A percentile compares a stretch with the other conserved stretches of the same genome.
Evolutionary conservation across 2,113 vertebrate genomes (phyloP).

Genomic region (Chlamydotis undulata): DNA sequence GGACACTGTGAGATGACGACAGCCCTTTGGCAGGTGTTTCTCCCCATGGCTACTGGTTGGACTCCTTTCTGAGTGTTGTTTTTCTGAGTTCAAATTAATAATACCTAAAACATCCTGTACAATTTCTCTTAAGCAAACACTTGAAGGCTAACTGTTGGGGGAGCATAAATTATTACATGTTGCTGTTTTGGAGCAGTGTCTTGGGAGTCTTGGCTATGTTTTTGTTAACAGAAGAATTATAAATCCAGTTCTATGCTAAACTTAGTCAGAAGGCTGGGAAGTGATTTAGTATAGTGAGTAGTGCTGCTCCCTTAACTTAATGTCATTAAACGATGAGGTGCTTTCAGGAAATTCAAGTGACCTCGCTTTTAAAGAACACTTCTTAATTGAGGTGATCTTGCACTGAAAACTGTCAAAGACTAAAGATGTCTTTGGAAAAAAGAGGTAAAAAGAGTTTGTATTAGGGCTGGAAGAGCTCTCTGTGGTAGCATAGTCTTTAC

Average conservation of each 20-base stretch:
- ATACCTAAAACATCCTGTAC: background rate
- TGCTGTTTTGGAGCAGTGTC: background rate
- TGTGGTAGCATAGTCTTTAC: background rate
- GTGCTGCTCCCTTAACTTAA: background rate
- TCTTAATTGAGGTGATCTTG: background rate
- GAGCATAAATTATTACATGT: background rate
- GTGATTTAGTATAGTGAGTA: background rate
- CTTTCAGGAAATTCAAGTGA: background rate
- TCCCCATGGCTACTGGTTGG: background rate
- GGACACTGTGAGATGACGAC: background rate
- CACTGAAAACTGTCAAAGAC: background rate
- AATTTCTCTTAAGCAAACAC: background rate
- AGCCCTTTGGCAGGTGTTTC: background rate
- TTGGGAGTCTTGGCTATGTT: background rate
- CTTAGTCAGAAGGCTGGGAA: background rate
- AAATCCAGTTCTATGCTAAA: background rate
- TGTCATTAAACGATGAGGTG: background rate
- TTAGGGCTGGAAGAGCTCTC: background rate
- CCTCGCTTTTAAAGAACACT: background rate
- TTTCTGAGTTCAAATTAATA: background rate
- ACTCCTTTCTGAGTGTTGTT: background rate
- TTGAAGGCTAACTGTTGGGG: background rate
- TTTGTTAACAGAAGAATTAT: slow-evolving; percentile 1
- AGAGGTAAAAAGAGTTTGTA: background rate
- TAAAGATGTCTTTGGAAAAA: background rate